These are phyloP conservation scores for Lepidocyrtinus sp. DNA, from an alignment of 2,888 invertebrate species.

Conservation along the genomic window DNA sequence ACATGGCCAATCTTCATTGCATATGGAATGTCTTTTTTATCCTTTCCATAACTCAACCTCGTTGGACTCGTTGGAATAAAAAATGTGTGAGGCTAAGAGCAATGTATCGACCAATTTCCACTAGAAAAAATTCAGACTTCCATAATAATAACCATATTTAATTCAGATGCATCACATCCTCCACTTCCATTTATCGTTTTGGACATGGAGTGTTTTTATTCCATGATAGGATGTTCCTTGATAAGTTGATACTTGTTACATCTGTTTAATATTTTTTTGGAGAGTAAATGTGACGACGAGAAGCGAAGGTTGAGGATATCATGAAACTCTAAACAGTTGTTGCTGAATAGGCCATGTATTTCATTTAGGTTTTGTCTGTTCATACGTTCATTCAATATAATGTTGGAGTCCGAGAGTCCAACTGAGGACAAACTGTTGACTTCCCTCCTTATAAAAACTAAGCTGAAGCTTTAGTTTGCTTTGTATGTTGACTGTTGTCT, in stretches of 20 bases:
- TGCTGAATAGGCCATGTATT: slow-evolving; percentile 15
- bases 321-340: slow-evolving; percentile 54
- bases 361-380: no score
- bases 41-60: no score
- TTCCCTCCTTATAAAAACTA: not conserved
- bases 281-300: not conserved
- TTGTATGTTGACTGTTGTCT: not conserved
- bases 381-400: no score
- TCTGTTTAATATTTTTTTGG: not conserved
- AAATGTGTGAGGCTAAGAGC: no score
- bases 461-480: not conserved
- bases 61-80: no score
- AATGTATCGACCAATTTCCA: not conserved
- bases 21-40: no score
- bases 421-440: slow-evolving; percentile 38
- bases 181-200: not conserved
- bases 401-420: not conserved
- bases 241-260: no score
- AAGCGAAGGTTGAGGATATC: slow-evolving; percentile 19
- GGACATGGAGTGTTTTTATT: not conserved
- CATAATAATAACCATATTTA: not conserved
- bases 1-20: no score
- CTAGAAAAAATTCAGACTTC: not conserved
- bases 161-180: not conserved
- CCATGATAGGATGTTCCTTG: no score